A percentile compares a stretch with the other conserved stretches of the same genome.
These are phyloP conservation scores for Orcinus orca DNA, from an alignment of 2,113 vertebrate species.

Conservation along the genomic window DNA sequence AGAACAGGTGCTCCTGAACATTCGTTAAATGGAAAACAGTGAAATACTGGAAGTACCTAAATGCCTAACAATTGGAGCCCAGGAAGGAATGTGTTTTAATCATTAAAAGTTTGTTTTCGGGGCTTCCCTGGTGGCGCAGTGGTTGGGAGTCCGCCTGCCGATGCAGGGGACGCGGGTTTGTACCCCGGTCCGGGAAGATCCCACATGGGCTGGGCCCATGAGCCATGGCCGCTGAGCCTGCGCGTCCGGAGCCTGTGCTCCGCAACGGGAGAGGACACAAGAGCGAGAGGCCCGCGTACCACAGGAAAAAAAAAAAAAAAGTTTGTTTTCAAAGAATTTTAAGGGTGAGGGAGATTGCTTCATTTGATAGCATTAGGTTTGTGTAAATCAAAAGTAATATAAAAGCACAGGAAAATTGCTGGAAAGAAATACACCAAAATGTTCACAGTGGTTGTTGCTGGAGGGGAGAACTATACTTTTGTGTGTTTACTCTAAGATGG, in stretches of 20 bases:
- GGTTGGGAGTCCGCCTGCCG: no score
- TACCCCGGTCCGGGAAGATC: no score
- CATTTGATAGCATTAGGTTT: background rate
- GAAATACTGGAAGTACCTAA: background rate
- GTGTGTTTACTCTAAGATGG: background rate
- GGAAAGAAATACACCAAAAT: background rate
- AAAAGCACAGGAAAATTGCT: background rate
- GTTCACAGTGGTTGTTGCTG: background rate
- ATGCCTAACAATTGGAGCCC: background rate
- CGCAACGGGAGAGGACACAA: no score
- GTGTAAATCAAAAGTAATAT: background rate
- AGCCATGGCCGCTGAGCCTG: no score
- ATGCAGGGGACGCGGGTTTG: no score
- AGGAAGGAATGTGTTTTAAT: background rate
- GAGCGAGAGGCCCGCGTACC: no score
- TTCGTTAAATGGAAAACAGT: background rate
- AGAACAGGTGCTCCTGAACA: background rate
- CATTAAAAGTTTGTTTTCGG: background rate
- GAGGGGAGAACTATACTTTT: background rate
- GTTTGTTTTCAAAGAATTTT: background rate
- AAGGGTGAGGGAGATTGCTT: background rate
- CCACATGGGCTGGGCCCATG: no score
- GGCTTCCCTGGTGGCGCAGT: no score
- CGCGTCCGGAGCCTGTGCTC: no score
- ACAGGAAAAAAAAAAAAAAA: no score